Evolutionary conservation across 2,888 invertebrate genomes (phyloP).

Genomic region (Drosophila neotestacea): DNA sequence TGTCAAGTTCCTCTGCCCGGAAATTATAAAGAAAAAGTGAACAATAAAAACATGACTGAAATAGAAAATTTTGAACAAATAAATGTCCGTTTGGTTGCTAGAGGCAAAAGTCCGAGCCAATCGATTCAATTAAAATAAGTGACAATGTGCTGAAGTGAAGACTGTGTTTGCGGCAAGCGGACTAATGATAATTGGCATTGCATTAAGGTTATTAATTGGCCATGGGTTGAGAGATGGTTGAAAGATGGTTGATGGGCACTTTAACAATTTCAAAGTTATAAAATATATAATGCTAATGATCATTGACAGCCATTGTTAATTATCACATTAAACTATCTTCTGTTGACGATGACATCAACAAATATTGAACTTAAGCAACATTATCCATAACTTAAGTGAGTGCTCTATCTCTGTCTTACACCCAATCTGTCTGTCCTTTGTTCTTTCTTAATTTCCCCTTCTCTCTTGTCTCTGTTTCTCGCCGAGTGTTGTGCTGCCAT

Average conservation of each 20-base stretch:
- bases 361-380: constrained; percentile 16
- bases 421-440: background rate
- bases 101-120: constrained; percentile 20
- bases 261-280: constrained; percentile 15
- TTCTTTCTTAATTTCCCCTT: background rate
- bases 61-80: background rate
- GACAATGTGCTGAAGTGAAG: constrained; percentile 56
- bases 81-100: constrained; percentile 8
- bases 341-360: constrained; percentile 9
- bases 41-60: background rate
- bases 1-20: constrained; percentile 66
- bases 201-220: constrained; percentile 78
- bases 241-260: constrained; percentile 11
- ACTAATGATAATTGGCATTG: constrained; percentile 76
- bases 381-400: constrained; percentile 10
- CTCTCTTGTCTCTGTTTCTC: background rate
- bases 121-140: constrained; percentile 78
- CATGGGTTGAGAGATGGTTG: background rate
- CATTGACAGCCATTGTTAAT: constrained; percentile 45
- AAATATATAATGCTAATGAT: constrained; percentile 40
- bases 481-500: constrained; percentile 62
- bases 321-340: constrained; percentile 31
- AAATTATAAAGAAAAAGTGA: constrained; percentile 57
- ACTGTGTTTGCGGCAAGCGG: constrained; percentile 26
- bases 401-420: background rate